Evolutionary conservation across 2,888 invertebrate species (phyloP).

Genomic region (Malthinus seriepunctatus): DNA sequence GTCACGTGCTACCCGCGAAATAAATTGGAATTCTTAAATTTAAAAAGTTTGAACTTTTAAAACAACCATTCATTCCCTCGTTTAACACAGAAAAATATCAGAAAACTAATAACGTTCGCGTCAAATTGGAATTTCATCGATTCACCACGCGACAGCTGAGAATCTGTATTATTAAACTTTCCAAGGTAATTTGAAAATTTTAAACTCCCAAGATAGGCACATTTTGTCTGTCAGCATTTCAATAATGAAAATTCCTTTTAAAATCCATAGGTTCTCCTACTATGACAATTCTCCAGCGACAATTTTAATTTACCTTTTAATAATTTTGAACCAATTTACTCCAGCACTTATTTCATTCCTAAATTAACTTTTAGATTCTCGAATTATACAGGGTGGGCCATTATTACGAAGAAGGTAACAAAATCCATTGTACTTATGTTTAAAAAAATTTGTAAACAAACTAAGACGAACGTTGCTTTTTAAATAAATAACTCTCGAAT

Average conservation of each 20-base stretch:
- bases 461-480: too few relatives aligned
- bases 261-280: conserved; percentile 14
- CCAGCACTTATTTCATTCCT: too few relatives aligned
- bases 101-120: conserved; percentile 43
- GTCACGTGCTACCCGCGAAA: conserved; percentile 37
- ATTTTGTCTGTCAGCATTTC: conserved; percentile 26
- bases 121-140: conserved; percentile 49
- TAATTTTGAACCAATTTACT: too few relatives aligned
- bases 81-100: conserved; percentile 37
- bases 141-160: conserved; percentile 41
- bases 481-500: too few relatives aligned
- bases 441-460: too few relatives aligned
- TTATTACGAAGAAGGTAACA: too few relatives aligned
- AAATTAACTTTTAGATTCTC: too few relatives aligned
- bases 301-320: conserved; percentile 12
- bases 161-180: conserved; percentile 42
- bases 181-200: conserved; percentile 31
- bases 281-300: conserved; percentile 25
- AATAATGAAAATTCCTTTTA: conserved; percentile 32
- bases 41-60: conserved; percentile 41
- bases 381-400: too few relatives aligned
- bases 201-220: conserved; percentile 23
- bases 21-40: conserved; percentile 42
- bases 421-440: too few relatives aligned
- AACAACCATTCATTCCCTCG: conserved; percentile 36